Base-by-base conservation (phyloP, 2,797 vertebrate species). In the Bufotes viridis region DNA sequence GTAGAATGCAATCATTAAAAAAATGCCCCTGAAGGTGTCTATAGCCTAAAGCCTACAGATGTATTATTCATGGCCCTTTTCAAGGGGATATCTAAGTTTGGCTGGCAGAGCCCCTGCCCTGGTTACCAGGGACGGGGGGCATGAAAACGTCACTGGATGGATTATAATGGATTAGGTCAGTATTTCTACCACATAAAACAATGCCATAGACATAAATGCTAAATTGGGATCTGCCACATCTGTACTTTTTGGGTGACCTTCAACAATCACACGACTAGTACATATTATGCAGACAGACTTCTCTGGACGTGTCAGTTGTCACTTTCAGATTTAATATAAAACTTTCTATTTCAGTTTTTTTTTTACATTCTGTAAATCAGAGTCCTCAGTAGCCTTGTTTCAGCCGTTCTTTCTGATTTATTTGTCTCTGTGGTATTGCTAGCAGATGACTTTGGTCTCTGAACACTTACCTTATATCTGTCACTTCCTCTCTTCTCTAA, bases 321-420 rank as follows among this genome's bases (percentile, higher is more conserved):
- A 75, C 20, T 75, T 74, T 70, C 20, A 61, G 69, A 42, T 78
- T 63, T 72, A 60, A 74, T 72, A 70, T 14, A 14, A 60, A 72
- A 70, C 74, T 84, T 78, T 75, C 42, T 89, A 82, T 86, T 49
- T 61, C 79, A 12, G 34, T 82, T 86, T 34, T 85, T 29, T 29
- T 70, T 63, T 76, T 67, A 85, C 49, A 67, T 81, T 78, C 61
- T 22, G 51, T 24, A 51, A 76, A 82, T 86, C 26, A 86, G 61
- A 78, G 69, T 34, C 76, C 88, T 83, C 72, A 8, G 11, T 61
- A 65, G 81, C 34, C 18, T 0, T 84, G 14, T 70, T 82, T 84
- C 11, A 53, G 81, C 76, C 42, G 17, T 72, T 87, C 61, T 84
- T 82, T 75, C 72, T 53, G 87, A 91, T 87, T 81, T 85, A 88